These are phyloP conservation scores for Hypsopygia costalis DNA, from an alignment of 2,888 invertebrate genomes.

Conservation along the genomic window DNA sequence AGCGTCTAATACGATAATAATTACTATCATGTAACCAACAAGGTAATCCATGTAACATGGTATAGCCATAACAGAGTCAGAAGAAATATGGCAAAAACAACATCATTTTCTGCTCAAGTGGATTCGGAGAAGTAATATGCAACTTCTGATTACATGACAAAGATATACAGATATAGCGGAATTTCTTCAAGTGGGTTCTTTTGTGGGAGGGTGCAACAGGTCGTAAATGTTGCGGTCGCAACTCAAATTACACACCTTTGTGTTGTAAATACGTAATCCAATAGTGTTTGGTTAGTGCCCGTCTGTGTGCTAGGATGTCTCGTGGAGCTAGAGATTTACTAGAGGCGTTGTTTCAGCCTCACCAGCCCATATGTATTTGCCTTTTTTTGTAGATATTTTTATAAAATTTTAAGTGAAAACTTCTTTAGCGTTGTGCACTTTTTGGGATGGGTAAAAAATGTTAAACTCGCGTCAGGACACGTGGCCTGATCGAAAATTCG, in stretches of 20 bases:
- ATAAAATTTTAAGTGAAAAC: too few species aligned
- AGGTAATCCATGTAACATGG: background rate
- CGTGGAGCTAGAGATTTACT: background rate
- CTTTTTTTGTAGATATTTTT: too few species aligned
- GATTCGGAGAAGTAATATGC: background rate
- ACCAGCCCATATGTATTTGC: too few species aligned
- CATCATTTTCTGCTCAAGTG: background rate
- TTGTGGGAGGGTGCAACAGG: conserved; percentile 43
- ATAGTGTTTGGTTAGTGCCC: conserved; percentile 32
- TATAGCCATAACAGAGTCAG: background rate
- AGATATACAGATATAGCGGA: background rate
- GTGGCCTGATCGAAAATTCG: too few species aligned
- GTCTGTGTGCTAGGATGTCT: conserved; percentile 4
- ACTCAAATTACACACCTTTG: conserved; percentile 64
- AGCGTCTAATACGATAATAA: too few species aligned
- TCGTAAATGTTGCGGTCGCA: conserved; percentile 58
- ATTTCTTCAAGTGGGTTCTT: conserved; percentile 3
- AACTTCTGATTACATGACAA: background rate
- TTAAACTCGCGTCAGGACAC: too few species aligned
- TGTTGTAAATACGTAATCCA: conserved; percentile 55
- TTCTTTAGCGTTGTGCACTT: too few species aligned
- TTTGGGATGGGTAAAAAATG: too few species aligned
- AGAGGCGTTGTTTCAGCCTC: too few species aligned
- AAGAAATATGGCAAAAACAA: background rate
- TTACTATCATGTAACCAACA: background rate